Percentiles rank a stretch among this genome's conserved stretches.
These are phyloP conservation scores for Electrophaes corylata DNA, from an alignment of 2,888 invertebrate genomes.

Conservation along the genomic window DNA sequence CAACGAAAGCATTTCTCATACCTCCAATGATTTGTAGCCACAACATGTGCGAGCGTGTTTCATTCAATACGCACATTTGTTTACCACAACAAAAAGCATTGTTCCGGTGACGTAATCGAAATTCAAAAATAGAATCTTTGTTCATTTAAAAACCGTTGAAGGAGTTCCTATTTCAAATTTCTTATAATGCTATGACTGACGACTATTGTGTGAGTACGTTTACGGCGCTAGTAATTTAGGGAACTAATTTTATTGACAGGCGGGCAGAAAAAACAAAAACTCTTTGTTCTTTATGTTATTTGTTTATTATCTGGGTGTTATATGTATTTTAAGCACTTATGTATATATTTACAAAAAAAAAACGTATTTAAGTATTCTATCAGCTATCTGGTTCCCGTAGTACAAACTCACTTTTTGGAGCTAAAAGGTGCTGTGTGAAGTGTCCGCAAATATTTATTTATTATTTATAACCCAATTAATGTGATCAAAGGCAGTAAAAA, in stretches of 20 bases:
- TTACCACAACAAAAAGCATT: slow-evolving; percentile 65
- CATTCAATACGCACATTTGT: slow-evolving; percentile 61
- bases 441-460: no score
- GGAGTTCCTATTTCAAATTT: slow-evolving; percentile 42
- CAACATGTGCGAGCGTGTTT: slow-evolving; percentile 56
- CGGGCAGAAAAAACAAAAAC: slow-evolving; percentile 34
- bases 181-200: slow-evolving; percentile 35
- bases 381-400: no score
- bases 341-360: no score
- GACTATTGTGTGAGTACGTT: slow-evolving; percentile 23
- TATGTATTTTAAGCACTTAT: no score
- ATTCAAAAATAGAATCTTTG: slow-evolving; percentile 77
- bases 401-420: no score
- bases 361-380: no score
- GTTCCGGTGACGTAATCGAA: slow-evolving; percentile 65
- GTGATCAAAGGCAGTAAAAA: slow-evolving; percentile 12
- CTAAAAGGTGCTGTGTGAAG: no score
- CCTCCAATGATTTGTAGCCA: slow-evolving; percentile 41
- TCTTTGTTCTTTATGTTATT: slow-evolving; percentile 34
- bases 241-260: slow-evolving; percentile 37
- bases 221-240: slow-evolving; percentile 32
- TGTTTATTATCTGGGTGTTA: slow-evolving; percentile 13
- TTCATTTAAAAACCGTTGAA: slow-evolving; percentile 55
- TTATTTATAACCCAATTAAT: no score
- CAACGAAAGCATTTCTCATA: slow-evolving; percentile 25